Conservation (phyloP, 2,888 invertebrate species). For the Oithona nana region DNA sequence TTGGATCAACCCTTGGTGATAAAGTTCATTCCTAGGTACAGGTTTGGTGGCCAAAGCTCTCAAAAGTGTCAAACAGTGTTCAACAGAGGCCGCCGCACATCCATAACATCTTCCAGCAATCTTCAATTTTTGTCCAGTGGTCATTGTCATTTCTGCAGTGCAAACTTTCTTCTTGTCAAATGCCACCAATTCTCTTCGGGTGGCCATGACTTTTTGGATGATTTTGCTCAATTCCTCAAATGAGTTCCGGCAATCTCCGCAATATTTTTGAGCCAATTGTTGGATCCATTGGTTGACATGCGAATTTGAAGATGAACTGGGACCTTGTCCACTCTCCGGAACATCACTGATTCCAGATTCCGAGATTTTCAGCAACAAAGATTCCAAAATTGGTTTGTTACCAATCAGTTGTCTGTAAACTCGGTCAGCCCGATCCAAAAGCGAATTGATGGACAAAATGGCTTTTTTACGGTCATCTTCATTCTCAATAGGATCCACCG, state of each 20-base stretch:
- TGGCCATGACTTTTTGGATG: slow-evolving; percentile 68
- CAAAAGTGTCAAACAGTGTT: slow-evolving; percentile 76
- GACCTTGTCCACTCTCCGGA: slow-evolving; percentile 32
- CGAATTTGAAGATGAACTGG: slow-evolving; percentile 32
- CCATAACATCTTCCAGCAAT: slow-evolving; percentile 31
- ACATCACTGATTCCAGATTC: slow-evolving; percentile 25
- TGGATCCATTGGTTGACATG: slow-evolving; percentile 84
- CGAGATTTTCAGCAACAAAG: slow-evolving; percentile 22
- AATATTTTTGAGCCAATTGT: slow-evolving; percentile 77
- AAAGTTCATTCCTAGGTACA: slow-evolving; percentile 51
- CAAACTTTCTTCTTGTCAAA: slow-evolving; percentile 39
- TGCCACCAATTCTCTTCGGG: slow-evolving; percentile 68
- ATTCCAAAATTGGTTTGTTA: slow-evolving; percentile 74
- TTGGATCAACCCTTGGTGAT: slow-evolving; percentile 65
- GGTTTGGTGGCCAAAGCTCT: slow-evolving; percentile 67
- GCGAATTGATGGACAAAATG: slow-evolving; percentile 66
- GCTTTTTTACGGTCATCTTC: slow-evolving; percentile 93
- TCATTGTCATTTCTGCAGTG: not conserved
- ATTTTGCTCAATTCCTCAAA: slow-evolving; percentile 72
- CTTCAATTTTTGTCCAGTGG: slow-evolving; percentile 15
- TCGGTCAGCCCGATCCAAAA: slow-evolving; percentile 74
- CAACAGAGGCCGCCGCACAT: slow-evolving; percentile 62
- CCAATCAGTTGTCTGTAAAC: slow-evolving; percentile 75
- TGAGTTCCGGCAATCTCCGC: slow-evolving; percentile 77
- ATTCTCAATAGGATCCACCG: slow-evolving; percentile 89